A percentile compares a stretch with the other conserved stretches of the same genome.
These are phyloP conservation scores for Nephrotoma flavescens DNA, from an alignment of 2,888 invertebrate species.

Conservation along the genomic window DNA sequence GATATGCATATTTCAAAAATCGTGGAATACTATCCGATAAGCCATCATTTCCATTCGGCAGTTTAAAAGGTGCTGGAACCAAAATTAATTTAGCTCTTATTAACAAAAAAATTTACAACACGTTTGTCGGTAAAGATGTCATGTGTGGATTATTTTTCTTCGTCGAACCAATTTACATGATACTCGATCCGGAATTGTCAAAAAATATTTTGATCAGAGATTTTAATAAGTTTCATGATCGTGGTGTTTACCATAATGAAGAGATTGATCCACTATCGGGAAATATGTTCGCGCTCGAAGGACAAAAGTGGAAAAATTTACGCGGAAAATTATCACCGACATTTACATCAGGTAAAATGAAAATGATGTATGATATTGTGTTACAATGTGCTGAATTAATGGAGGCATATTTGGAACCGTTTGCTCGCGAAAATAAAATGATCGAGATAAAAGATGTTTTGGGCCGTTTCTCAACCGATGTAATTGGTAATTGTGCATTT, in stretches of 20 bases:
- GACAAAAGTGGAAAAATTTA: constrained; percentile 32
- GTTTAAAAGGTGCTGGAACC: constrained; percentile 17
- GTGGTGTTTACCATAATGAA: constrained; percentile 22
- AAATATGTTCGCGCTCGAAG: constrained; percentile 25
- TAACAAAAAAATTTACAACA: constrained; percentile 12
- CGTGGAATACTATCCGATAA: constrained; percentile 20
- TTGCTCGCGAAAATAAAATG: constrained; percentile 9
- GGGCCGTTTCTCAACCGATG: constrained; percentile 31
- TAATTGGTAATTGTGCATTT: constrained; percentile 29
- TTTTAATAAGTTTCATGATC: constrained; percentile 26
- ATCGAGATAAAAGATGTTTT: constrained; percentile 26
- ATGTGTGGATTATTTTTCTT: constrained; percentile 12
- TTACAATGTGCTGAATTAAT: constrained; percentile 19
- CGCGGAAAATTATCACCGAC: constrained; percentile 33
- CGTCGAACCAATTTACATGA: constrained; percentile 9
- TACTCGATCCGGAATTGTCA: constrained; percentile 20
- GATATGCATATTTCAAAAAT: neutral
- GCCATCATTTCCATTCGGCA: constrained; percentile 20
- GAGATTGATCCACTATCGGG: constrained; percentile 24
- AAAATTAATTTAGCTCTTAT: constrained; percentile 17
- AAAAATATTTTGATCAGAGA: constrained; percentile 24
- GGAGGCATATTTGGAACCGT: constrained; percentile 13
- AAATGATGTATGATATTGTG: constrained; percentile 30
- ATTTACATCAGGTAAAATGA: constrained; percentile 36
- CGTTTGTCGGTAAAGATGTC: constrained; percentile 8